Evolutionary conservation across 2,888 invertebrate genomes (phyloP), one percentile per base, ranked within the genome.

Genomic region (Eilema griseolum): DNA sequence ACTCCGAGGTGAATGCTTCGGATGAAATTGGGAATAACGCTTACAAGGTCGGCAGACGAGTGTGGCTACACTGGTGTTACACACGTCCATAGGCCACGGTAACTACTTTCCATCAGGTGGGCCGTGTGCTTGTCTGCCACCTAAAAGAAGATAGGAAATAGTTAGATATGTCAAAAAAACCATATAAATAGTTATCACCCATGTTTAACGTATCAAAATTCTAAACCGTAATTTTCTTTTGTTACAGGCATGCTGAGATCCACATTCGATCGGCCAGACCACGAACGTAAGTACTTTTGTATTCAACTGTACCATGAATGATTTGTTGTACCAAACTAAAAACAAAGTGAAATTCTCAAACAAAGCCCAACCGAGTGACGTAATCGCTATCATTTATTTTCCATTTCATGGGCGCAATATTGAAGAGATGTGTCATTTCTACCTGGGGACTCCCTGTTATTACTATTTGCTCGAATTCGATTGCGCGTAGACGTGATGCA

Each of bases 211-310:
- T n/a, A n/a, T n/a, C 8, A 31, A n/a, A 57, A 62, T 37, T 33
- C 28, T 69, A 63, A 67, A 26, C 3, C 16, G 12, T 12, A 5
- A n/a, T 68, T 61, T 79, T 70, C 20, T 31, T 52, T 85, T 86
- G 82, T 87, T 87, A 0, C 90, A 95, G 95, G 95, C 91, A 95
- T 95, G 95, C 94, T 95, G 92, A 95, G 95, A 89, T 91, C 93
- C 68, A 94, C 95, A 77, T 95, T 89, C 92, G 95, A 95, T 80
- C 90, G 95, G 70, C 92, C 94, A 88, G 95, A 95, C 85, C 95
- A 95, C 95, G 95, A 95, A 94, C 95, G 95, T 95, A 80, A 95
- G 95, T 93, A 67, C 33, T n/a, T 52, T 59, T 60, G n/a, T 23
- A 66, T n/a, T 33, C 56, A 8, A 31, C 20, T 61, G 26, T 31